Evolutionary conservation across 2,888 invertebrate genomes (phyloP).

Genomic region (Sphaerolaimus hirsutus): DNA sequence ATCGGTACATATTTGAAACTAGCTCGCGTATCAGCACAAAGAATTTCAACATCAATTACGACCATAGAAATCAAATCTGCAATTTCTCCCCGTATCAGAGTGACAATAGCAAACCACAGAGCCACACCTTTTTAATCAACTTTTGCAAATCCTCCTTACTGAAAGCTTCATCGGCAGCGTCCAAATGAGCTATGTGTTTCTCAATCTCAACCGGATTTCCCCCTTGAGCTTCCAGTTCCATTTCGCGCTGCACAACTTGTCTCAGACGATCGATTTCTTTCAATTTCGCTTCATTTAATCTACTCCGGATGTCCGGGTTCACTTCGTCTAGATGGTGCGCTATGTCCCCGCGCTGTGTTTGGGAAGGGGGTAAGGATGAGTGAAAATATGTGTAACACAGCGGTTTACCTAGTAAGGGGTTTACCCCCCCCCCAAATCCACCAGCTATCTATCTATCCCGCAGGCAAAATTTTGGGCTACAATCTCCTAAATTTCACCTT

Average conservation of each 20-base stretch:
- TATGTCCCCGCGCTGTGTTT: not conserved
- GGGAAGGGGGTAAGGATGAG: too few species aligned
- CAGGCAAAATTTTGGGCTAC: too few species aligned
- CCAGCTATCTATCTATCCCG: too few species aligned
- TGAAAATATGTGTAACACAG: too few species aligned
- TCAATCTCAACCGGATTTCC: not conserved
- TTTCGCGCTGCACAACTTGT: not conserved
- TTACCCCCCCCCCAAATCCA: too few species aligned
- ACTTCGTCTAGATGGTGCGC: not conserved
- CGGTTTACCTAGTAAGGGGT: too few species aligned
- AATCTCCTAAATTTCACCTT: too few species aligned
- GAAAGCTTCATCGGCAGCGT: slow-evolving; percentile 69
- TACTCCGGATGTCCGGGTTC: not conserved
- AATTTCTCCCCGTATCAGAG: not conserved
- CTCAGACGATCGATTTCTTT: not conserved
- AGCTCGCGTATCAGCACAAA: too few species aligned
- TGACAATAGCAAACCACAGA: not conserved
- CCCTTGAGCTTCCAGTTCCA: not conserved
- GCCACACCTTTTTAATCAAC: slow-evolving; percentile 48
- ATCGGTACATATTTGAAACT: too few species aligned
- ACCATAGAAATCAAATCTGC: not conserved
- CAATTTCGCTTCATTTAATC: not conserved
- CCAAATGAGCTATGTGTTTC: slow-evolving; percentile 42
- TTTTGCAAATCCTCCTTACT: slow-evolving; percentile 76
- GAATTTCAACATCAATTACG: not conserved